A percentile compares a stretch with the other conserved stretches of the same genome.
Conservation (phyloP, 1,140 invertebrate genomes). For the Bicyclus anynana region DNA sequence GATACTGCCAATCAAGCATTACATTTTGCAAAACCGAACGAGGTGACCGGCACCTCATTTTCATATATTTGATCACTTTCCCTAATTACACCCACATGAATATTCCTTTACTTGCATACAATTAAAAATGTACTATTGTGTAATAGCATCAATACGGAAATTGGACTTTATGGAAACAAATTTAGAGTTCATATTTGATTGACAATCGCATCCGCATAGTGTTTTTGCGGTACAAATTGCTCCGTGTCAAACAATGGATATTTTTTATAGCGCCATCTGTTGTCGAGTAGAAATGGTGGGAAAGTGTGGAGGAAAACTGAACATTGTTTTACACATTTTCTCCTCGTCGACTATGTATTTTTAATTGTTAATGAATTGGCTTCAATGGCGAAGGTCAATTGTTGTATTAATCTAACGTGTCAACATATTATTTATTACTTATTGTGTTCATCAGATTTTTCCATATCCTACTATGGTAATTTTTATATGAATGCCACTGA, state of each 20-base stretch:
- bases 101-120: slow-evolving; percentile 16
- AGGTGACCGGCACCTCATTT: slow-evolving; percentile 6
- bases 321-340: slow-evolving; percentile 42
- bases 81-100: slow-evolving; percentile 10
- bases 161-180: neutral
- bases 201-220: neutral
- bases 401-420: neutral
- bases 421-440: neutral
- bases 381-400: slow-evolving; percentile 24
- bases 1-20: slow-evolving; percentile 9
- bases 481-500: no score
- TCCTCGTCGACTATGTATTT: slow-evolving; percentile 23
- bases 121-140: slow-evolving; percentile 1
- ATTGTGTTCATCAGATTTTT: neutral
- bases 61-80: slow-evolving; percentile 18
- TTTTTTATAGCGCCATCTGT: slow-evolving; percentile 53
- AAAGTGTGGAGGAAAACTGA: slow-evolving; percentile 40
- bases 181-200: slow-evolving; percentile 6
- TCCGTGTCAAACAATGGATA: slow-evolving; percentile 30
- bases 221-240: neutral
- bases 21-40: slow-evolving; percentile 9
- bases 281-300: slow-evolving; percentile 56
- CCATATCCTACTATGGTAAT: neutral
- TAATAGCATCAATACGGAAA: slow-evolving; percentile 1
- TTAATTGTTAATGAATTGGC: slow-evolving; percentile 13